Evolutionary conservation across 2,797 vertebrate species (phyloP).

Genomic region (Lepus oiostolus): DNA sequence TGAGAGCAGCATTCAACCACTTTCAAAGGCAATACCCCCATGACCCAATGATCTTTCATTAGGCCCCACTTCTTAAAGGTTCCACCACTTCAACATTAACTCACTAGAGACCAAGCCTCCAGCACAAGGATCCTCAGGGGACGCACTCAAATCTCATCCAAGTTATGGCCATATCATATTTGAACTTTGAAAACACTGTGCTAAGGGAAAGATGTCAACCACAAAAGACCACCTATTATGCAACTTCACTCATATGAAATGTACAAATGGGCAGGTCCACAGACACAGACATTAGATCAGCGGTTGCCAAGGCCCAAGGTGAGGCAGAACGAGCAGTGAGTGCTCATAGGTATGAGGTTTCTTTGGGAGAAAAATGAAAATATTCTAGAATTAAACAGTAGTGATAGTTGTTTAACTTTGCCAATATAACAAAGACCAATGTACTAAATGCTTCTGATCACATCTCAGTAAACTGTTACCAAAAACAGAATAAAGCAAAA

Average conservation of each 20-base stretch:
- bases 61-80: too few species aligned
- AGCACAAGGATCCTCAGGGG: too few species aligned
- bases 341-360: not conserved
- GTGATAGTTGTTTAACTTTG: not conserved
- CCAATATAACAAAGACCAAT: constrained; percentile 42
- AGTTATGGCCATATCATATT: not conserved
- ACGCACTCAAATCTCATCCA: too few species aligned
- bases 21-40: too few species aligned
- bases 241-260: not conserved
- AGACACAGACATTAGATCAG: not conserved
- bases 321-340: not conserved
- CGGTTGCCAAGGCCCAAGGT: not conserved
- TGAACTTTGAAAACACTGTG: not conserved
- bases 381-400: constrained; percentile 32
- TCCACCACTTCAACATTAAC: too few species aligned
- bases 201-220: constrained; percentile 21
- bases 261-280: constrained; percentile 18
- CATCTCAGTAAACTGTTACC: constrained; percentile 20
- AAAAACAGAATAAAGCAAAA: not conserved
- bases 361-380: constrained; percentile 11
- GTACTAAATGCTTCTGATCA: not conserved
- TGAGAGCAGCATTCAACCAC: too few species aligned
- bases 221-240: not conserved
- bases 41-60: too few species aligned
- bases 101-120: too few species aligned